Percentiles rank a stretch among this genome's conserved stretches.
phyloP scores from a whole-genome alignment of 2,113 vertebrate genomes.

The Brienomyrus longianalis region DNA sequence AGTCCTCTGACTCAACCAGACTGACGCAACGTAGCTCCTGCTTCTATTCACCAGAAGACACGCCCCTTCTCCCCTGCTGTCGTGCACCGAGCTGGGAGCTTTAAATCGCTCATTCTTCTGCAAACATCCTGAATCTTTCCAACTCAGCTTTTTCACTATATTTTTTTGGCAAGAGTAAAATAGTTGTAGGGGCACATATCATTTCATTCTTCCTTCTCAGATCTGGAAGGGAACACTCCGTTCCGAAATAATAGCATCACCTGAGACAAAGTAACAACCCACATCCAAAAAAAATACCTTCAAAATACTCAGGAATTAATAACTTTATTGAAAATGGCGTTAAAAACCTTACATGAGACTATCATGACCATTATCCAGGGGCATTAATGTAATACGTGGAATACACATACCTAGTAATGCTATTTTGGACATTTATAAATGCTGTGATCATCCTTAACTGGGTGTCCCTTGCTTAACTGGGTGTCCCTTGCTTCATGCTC shows the following conservation, averaged over 20 bases:
- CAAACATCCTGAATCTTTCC: neutral
- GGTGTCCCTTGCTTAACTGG: neutral
- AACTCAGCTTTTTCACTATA: neutral
- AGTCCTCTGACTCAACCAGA: constrained; percentile 1
- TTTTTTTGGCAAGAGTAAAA: neutral
- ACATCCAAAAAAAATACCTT: neutral
- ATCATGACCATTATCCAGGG: neutral
- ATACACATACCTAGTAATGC: neutral
- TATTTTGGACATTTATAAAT: neutral
- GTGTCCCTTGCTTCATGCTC: neutral
- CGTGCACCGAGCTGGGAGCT: too few species aligned
- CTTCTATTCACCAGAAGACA: neutral
- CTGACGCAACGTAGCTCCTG: neutral
- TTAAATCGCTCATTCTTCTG: neutral
- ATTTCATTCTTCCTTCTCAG: neutral
- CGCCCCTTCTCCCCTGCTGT: neutral
- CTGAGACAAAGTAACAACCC: neutral
- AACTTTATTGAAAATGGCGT: neutral
- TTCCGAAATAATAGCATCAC: neutral
- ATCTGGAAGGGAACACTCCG: neutral
- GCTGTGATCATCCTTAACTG: neutral
- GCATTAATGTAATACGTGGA: neutral
- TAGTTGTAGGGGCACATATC: neutral
- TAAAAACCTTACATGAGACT: neutral
- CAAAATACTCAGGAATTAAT: neutral